Percentiles rank a stretch among this genome's conserved stretches.
These are phyloP conservation scores for Cryptophagus acutangulus DNA, from an alignment of 2,888 invertebrate genomes.

Conservation along the genomic window DNA sequence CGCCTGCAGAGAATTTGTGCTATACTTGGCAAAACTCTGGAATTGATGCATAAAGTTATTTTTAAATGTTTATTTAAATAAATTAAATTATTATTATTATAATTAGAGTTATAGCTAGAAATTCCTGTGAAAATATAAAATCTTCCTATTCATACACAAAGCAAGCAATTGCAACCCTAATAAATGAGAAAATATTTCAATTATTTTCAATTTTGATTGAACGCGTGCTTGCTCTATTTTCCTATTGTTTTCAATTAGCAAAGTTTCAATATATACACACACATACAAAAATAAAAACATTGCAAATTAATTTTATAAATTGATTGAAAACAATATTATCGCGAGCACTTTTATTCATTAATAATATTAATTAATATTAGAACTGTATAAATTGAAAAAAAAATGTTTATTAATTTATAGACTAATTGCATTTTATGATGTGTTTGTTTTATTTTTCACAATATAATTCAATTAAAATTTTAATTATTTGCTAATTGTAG, in stretches of 20 bases:
- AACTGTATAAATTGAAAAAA: no score
- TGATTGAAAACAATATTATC: conserved; percentile 19
- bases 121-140: no score
- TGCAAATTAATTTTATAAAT: conserved; percentile 19
- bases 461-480: no score
- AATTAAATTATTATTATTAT: no score
- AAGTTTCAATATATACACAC: conserved; percentile 5
- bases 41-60: neutral
- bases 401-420: no score
- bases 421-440: no score
- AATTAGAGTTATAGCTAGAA: no score
- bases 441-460: no score
- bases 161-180: no score
- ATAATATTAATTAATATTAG: no score
- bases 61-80: neutral
- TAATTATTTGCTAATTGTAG: no score
- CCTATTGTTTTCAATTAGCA: conserved; percentile 6
- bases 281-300: conserved; percentile 14
- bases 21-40: neutral
- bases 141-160: no score
- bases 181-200: conserved; percentile 13
- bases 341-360: conserved; percentile 14
- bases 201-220: conserved; percentile 16
- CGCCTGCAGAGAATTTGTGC: neutral
- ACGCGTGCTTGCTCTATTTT: conserved; percentile 3